phyloP scores from a whole-genome alignment of 2,113 vertebrate genomes.

The Pseudorasbora parva region DNA sequence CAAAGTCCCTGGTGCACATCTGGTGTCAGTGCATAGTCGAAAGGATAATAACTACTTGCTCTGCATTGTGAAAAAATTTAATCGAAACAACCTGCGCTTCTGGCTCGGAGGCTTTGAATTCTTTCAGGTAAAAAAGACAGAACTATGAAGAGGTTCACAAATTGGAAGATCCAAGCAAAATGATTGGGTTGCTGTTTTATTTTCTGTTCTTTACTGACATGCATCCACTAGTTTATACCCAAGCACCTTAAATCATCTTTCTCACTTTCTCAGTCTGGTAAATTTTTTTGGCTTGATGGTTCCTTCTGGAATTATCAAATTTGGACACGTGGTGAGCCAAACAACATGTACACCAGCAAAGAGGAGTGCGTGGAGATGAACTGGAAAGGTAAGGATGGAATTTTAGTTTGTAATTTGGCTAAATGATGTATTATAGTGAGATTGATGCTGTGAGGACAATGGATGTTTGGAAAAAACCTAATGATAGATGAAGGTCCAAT shows the following conservation, averaged over 20 bases:
- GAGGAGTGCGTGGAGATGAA: slow-evolving; percentile 28
- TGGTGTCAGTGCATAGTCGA: not conserved
- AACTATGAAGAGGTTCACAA: not conserved
- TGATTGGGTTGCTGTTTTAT: not conserved
- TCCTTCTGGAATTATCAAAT: not conserved
- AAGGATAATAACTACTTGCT: not conserved
- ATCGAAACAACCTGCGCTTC: not conserved
- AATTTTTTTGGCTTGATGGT: not conserved
- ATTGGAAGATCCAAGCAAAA: not conserved
- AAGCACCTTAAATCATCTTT: too few relatives aligned
- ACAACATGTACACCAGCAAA: not conserved
- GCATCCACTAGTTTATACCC: not conserved
- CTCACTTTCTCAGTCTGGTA: not conserved
- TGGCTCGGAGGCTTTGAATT: slow-evolving; percentile 19
- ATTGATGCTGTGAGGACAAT: not conserved
- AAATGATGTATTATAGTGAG: not conserved
- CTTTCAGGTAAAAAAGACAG: not conserved
- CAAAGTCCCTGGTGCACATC: slow-evolving; percentile 8
- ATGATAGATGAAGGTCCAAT: not conserved
- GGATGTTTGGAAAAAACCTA: not conserved
- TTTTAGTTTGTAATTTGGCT: not conserved
- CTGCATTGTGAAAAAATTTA: not conserved
- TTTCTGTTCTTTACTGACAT: not conserved
- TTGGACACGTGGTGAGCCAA: not conserved
- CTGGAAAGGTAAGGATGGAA: slow-evolving; percentile 17